phyloP scores from a whole-genome alignment of 2,797 vertebrate species.

The Spondyliosoma cantharus region DNA sequence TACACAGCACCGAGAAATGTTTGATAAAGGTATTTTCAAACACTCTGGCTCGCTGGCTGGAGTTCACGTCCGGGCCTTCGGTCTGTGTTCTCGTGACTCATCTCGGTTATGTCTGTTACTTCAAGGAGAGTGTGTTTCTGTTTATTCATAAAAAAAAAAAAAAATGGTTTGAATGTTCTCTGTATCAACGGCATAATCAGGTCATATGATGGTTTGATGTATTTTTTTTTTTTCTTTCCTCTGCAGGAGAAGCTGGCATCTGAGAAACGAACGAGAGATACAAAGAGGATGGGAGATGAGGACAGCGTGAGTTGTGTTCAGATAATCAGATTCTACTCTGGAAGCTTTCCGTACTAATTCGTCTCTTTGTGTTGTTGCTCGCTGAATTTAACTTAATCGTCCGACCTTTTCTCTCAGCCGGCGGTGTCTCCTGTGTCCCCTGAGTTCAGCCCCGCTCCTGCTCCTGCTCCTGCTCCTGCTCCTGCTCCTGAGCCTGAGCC shows the following conservation, averaged over 20 bases:
- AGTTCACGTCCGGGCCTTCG: slow-evolving; percentile 33
- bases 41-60: slow-evolving; percentile 13
- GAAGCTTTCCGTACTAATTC: background rate
- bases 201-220: slow-evolving; percentile 37
- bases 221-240: slow-evolving; percentile 24
- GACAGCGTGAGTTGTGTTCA: slow-evolving; percentile 72
- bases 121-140: background rate
- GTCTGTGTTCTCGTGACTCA: slow-evolving; percentile 28
- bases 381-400: background rate
- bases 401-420: slow-evolving; percentile 48
- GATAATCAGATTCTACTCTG: background rate
- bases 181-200: slow-evolving; percentile 21
- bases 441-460: slow-evolving; percentile 11
- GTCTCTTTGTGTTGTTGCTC: background rate
- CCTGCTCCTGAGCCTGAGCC: background rate
- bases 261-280: slow-evolving; percentile 58
- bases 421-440: slow-evolving; percentile 37
- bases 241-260: slow-evolving; percentile 77
- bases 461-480: background rate
- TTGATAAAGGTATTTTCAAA: slow-evolving; percentile 53
- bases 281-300: slow-evolving; percentile 77
- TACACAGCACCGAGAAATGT: slow-evolving; percentile 36
- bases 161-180: background rate
- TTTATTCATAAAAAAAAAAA: slow-evolving; percentile 3
- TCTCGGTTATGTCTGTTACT: slow-evolving; percentile 5